Conservation (phyloP, 2,888 invertebrate genomes). For the Apocheima hispidaria region DNA sequence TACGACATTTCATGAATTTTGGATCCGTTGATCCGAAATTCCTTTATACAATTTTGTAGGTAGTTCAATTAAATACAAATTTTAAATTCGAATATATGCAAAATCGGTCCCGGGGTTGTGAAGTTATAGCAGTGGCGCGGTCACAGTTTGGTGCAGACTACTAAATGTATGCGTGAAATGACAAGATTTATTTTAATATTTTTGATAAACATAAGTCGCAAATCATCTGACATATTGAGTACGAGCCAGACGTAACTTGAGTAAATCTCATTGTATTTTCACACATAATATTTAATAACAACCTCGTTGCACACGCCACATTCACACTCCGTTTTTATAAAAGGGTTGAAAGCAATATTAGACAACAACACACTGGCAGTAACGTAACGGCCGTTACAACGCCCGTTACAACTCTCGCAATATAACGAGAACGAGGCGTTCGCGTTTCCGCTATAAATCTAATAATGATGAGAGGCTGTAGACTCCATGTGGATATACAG, state of each 20-base stretch:
- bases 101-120: too few species aligned
- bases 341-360: conserved; percentile 13
- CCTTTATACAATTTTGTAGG: too few species aligned
- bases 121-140: too few species aligned
- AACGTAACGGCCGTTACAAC: conserved; percentile 12
- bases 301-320: neutral
- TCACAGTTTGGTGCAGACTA: too few species aligned
- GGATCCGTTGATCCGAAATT: too few species aligned
- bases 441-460: conserved; percentile 31
- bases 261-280: conserved; percentile 5
- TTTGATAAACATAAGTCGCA: neutral
- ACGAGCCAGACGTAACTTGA: neutral
- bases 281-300: neutral
- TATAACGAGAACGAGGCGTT: conserved; percentile 11
- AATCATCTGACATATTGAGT: neutral
- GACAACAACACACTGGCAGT: conserved; percentile 5
- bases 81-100: too few species aligned
- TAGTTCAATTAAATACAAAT: too few species aligned
- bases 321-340: neutral
- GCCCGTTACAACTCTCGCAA: conserved; percentile 16
- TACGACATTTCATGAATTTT: too few species aligned
- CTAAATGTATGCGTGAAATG: too few species aligned
- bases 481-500: conserved; percentile 2
- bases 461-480: conserved; percentile 33
- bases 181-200: neutral